Evolutionary conservation across 2,888 invertebrate genomes (phyloP).

Genomic region (Endomychus coccineus): DNA sequence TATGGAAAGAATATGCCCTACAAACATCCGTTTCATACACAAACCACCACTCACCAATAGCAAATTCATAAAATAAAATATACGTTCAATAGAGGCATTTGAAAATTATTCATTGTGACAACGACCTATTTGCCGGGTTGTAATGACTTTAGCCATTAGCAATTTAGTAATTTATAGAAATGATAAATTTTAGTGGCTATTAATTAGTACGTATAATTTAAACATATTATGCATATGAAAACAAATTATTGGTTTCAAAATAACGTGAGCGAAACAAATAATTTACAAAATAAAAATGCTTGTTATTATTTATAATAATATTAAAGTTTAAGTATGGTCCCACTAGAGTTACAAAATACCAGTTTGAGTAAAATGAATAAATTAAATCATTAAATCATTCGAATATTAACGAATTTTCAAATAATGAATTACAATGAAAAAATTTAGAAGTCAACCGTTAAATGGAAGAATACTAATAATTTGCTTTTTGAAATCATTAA

Average conservation of each 20-base stretch:
- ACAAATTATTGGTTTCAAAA: conserved; percentile 7
- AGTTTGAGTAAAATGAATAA: too few relatives aligned
- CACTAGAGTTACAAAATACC: conserved; percentile 8
- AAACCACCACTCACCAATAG: too few relatives aligned
- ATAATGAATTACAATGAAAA: neutral
- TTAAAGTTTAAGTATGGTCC: conserved; percentile 9
- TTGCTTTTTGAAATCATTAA: too few relatives aligned
- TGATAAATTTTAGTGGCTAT: conserved; percentile 10
- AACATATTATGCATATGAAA: neutral
- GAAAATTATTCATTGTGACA: too few relatives aligned
- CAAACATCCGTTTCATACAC: too few relatives aligned
- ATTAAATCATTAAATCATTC: too few relatives aligned
- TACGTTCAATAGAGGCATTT: too few relatives aligned
- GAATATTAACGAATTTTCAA: neutral
- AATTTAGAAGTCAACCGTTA: too few relatives aligned
- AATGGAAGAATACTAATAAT: too few relatives aligned
- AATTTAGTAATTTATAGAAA: conserved; percentile 12
- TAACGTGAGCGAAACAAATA: conserved; percentile 8
- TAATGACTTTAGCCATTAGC: conserved; percentile 14
- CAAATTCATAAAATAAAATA: too few relatives aligned
- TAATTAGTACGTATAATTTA: conserved; percentile 8
- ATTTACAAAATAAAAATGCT: conserved; percentile 14
- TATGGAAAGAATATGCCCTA: conserved; percentile 94
- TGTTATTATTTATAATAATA: conserved; percentile 7
- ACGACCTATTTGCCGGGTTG: too few relatives aligned